These are phyloP conservation scores for Seison nebaliae DNA, from an alignment of 1,140 invertebrate species.

Conservation along the genomic window DNA sequence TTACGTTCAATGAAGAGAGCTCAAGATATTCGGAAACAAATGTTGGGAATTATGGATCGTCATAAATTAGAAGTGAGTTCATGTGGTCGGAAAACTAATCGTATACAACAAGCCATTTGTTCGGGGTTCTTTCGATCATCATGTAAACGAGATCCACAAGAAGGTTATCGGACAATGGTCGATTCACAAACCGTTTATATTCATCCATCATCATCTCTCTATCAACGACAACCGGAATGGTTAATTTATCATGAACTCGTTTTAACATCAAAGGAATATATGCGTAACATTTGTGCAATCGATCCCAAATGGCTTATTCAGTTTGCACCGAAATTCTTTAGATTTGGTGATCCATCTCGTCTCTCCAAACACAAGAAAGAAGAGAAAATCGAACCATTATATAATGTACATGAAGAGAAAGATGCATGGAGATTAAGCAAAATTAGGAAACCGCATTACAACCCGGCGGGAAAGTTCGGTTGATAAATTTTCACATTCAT, in stretches of 20 bases:
- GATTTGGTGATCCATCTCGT: constrained; percentile 93
- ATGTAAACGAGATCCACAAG: constrained; percentile 93
- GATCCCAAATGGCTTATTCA: constrained; percentile 98
- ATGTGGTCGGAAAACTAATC: constrained; percentile 70
- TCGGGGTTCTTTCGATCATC: constrained; percentile 96
- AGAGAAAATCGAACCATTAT: constrained; percentile 79
- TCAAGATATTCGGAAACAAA: constrained; percentile 88
- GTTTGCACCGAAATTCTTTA: constrained; percentile 94
- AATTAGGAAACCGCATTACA: constrained; percentile 38
- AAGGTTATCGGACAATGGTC: constrained; percentile 83
- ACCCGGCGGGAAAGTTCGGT: constrained; percentile 16
- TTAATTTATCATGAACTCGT: constrained; percentile 79
- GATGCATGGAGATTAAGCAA: constrained; percentile 95
- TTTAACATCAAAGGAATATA: constrained; percentile 96
- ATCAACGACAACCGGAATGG: constrained; percentile 94
- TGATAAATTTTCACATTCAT: not conserved
- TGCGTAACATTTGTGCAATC: constrained; percentile 91
- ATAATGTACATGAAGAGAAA: constrained; percentile 96
- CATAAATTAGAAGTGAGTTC: constrained; percentile 90
- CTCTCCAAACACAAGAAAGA: constrained; percentile 97
- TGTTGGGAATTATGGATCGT: constrained; percentile 88
- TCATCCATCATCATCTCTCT: constrained; percentile 84
- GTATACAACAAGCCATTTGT: constrained; percentile 89
- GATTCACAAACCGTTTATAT: constrained; percentile 96
- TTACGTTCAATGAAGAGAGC: constrained; percentile 75